These are phyloP conservation scores for Ennomos quercinarius DNA, from an alignment of 2,888 invertebrate species.

Conservation along the genomic window DNA sequence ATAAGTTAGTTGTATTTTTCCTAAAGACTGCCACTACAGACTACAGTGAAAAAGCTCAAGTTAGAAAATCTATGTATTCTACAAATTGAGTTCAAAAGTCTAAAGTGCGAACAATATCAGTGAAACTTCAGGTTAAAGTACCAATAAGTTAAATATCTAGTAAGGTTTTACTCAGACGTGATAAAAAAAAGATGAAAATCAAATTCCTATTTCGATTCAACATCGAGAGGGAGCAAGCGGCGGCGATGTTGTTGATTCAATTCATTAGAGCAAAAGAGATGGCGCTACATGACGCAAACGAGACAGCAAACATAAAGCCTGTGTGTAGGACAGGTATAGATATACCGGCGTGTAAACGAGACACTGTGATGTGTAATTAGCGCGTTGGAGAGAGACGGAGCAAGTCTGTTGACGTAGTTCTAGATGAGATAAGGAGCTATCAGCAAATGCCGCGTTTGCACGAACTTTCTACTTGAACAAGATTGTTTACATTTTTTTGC, in stretches of 20 bases:
- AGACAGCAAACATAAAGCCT: conserved; percentile 37
- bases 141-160: background rate
- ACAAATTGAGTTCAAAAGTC: no score
- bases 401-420: conserved; percentile 81
- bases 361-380: conserved; percentile 44
- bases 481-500: conserved; percentile 33
- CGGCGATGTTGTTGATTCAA: conserved; percentile 78
- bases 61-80: no score
- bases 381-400: conserved; percentile 60
- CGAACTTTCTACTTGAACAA: conserved; percentile 59
- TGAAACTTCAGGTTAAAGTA: no score
- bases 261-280: conserved; percentile 73
- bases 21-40: no score
- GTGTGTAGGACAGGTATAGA: conserved; percentile 40
- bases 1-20: no score
- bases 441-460: conserved; percentile 70
- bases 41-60: no score
- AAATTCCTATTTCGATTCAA: conserved; percentile 71
- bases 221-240: conserved; percentile 79
- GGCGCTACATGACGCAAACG: conserved; percentile 43
- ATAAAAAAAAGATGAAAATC: conserved; percentile 41
- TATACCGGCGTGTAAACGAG: conserved; percentile 56
- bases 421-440: conserved; percentile 84
- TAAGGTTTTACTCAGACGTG: background rate
- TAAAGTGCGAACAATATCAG: no score